Conservation (phyloP, 2,113 vertebrate genomes). For the Oncorhynchus mykiss region DNA sequence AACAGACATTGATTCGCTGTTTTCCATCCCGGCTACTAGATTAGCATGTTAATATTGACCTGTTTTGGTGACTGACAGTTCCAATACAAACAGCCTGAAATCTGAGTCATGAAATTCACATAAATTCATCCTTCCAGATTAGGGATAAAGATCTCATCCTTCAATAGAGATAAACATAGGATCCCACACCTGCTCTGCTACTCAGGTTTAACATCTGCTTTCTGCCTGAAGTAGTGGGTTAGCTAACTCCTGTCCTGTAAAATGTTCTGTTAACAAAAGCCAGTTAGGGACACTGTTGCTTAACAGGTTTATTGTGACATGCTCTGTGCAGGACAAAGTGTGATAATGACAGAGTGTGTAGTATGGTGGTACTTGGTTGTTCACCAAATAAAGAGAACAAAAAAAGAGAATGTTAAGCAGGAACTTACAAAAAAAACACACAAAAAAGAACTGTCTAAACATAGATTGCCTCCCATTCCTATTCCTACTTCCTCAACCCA, state of each 20-base stretch:
- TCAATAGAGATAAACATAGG: slow-evolving; percentile 1
- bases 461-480: slow-evolving; percentile 67
- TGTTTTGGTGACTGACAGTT: background rate
- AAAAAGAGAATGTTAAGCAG: background rate
- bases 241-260: background rate
- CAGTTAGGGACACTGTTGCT: slow-evolving; percentile 1
- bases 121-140: background rate
- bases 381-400: background rate
- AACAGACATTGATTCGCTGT: too few relatives aligned
- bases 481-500: slow-evolving; percentile 24
- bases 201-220: background rate
- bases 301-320: background rate
- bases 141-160: background rate
- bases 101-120: slow-evolving; percentile 11
- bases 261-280: background rate
- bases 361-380: background rate
- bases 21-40: too few relatives aligned
- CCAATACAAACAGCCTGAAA: slow-evolving; percentile 24
- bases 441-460: slow-evolving; percentile 18
- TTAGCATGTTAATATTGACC: slow-evolving; percentile 6
- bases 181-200: background rate
- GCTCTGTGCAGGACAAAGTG: background rate
- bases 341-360: background rate
- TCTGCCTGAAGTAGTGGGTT: background rate
- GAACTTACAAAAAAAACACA: background rate